phyloP scores from a whole-genome alignment of 2,113 vertebrate species.

The Oreochromis niloticus region DNA sequence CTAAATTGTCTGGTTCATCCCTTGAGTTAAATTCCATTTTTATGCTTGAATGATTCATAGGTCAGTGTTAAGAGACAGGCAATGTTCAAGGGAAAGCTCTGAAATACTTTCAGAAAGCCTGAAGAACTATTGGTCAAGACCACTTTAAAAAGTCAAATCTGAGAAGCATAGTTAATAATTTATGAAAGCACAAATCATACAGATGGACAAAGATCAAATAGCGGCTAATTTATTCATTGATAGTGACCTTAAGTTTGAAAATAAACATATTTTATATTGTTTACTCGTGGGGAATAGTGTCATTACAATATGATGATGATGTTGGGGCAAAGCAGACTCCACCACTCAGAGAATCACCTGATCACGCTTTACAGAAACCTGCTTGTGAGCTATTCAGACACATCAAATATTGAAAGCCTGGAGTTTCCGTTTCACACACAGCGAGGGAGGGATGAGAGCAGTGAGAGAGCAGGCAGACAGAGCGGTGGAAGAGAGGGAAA shows the following conservation, averaged over 20 bases:
- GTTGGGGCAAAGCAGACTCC: not conserved
- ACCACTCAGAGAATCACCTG: conserved; percentile 37
- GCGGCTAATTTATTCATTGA: not conserved
- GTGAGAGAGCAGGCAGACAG: not conserved
- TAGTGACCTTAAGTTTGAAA: not conserved
- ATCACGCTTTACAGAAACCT: conserved; percentile 69
- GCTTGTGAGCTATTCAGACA: conserved; percentile 75
- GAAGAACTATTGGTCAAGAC: not conserved
- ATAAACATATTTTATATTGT: not conserved
- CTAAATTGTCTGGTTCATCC: not conserved
- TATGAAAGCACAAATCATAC: not conserved
- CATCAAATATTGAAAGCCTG: conserved; percentile 75
- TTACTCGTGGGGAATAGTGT: not conserved
- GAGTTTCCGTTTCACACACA: conserved; percentile 70
- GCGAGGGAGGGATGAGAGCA: not conserved
- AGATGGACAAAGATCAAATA: not conserved
- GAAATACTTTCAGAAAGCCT: not conserved
- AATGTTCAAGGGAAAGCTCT: not conserved
- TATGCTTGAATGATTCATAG: not conserved
- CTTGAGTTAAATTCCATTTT: not conserved
- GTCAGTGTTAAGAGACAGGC: not conserved
- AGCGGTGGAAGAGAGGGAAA: not conserved
- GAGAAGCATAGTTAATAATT: not conserved
- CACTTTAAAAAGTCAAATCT: not conserved
- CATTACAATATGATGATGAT: not conserved